These are phyloP conservation scores for Hormaphis cornu DNA, from an alignment of 1,140 invertebrate species.

Conservation along the genomic window DNA sequence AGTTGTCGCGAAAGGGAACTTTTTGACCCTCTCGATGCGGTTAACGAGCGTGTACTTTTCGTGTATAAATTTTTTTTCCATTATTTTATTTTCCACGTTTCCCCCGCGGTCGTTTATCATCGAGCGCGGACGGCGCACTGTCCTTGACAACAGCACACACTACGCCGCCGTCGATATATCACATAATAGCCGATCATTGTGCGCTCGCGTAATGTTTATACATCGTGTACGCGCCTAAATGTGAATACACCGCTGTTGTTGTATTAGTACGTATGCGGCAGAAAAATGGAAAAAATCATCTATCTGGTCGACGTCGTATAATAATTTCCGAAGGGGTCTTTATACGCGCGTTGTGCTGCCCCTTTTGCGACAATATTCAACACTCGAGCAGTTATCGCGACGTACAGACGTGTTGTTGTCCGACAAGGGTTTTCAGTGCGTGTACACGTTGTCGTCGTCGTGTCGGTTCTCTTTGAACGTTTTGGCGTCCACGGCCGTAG, in stretches of 20 bases:
- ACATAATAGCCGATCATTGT: conserved; percentile 26
- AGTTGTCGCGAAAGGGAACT: conserved; percentile 28
- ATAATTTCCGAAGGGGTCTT: background rate
- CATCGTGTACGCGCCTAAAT: background rate
- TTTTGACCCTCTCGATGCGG: conserved; percentile 23
- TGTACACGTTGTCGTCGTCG: no score
- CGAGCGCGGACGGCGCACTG: conserved; percentile 21
- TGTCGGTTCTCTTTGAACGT: no score
- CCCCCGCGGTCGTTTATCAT: conserved; percentile 20
- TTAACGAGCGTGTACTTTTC: conserved; percentile 28
- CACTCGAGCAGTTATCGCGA: no score
- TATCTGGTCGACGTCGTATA: background rate
- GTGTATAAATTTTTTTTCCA: background rate
- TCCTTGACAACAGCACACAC: conserved; percentile 21
- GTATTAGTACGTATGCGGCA: background rate
- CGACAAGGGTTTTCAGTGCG: no score
- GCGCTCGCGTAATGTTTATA: background rate
- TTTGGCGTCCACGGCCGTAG: no score
- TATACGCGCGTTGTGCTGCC: no score
- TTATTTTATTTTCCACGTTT: background rate
- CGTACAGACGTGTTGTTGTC: no score
- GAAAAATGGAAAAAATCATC: conserved; percentile 16
- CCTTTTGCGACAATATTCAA: no score
- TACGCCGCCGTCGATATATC: conserved; percentile 24
- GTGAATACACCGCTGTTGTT: background rate